Evolutionary conservation across 1,140 invertebrate genomes (phyloP).

Genomic region (roundworm (Caenorhabditis elegans)): WBcel235 BX284604.4:9333501-9334000

Average conservation of each 20-base stretch:
- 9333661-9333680: not conserved
- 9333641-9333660: not conserved
- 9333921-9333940: too few species aligned
- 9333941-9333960: too few species aligned
- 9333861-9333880: too few species aligned
- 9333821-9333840: too few species aligned
- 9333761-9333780: too few species aligned
- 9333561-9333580: not conserved
- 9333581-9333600: not conserved
- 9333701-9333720: not conserved
- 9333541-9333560: not conserved
- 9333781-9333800: too few species aligned
- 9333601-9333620: not conserved
- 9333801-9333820: too few species aligned
- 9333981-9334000: not conserved
- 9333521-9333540: not conserved
- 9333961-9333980: not conserved
- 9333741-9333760: too few species aligned
- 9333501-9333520: not conserved
- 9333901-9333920: too few species aligned
- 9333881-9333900: too few species aligned
- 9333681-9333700: not conserved
- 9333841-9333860: too few species aligned
- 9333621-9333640: not conserved
- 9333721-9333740: too few species aligned